Conservation (phyloP, 2,113 vertebrate species). For the Poicephalus meyeri region DNA sequence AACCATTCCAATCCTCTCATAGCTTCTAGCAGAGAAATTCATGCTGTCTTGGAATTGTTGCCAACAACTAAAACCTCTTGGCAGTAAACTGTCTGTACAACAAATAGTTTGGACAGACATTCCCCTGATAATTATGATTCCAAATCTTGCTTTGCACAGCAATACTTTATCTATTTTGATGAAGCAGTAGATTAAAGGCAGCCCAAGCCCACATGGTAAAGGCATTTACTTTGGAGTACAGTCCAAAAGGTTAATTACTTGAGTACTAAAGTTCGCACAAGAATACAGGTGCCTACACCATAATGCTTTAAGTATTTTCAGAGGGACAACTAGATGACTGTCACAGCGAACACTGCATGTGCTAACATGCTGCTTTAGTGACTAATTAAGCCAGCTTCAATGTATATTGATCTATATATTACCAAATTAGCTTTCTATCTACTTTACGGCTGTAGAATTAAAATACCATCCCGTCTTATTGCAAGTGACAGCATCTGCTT, state of each 20-base stretch:
- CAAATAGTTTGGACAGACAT: neutral
- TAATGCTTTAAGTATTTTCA: neutral
- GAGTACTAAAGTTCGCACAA: neutral
- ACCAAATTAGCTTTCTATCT: neutral
- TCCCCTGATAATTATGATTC: neutral
- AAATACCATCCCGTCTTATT: neutral
- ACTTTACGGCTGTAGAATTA: neutral
- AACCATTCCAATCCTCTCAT: neutral
- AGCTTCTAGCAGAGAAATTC: neutral
- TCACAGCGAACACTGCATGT: neutral
- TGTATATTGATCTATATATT: neutral
- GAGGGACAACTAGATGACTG: neutral
- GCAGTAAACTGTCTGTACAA: neutral
- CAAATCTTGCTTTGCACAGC: neutral
- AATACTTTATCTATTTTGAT: neutral
- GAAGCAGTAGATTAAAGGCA: neutral
- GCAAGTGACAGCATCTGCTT: neutral
- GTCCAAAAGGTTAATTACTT: neutral
- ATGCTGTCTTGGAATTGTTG: neutral
- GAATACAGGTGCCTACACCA: neutral
- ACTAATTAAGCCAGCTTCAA: neutral
- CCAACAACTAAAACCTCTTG: neutral
- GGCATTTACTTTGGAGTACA: neutral
- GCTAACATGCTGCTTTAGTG: rapidly evolving
- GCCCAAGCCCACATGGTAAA: neutral